Base-by-base conservation (phyloP, 1,140 invertebrate genomes). In the Armadillidium nasatum region DNA sequence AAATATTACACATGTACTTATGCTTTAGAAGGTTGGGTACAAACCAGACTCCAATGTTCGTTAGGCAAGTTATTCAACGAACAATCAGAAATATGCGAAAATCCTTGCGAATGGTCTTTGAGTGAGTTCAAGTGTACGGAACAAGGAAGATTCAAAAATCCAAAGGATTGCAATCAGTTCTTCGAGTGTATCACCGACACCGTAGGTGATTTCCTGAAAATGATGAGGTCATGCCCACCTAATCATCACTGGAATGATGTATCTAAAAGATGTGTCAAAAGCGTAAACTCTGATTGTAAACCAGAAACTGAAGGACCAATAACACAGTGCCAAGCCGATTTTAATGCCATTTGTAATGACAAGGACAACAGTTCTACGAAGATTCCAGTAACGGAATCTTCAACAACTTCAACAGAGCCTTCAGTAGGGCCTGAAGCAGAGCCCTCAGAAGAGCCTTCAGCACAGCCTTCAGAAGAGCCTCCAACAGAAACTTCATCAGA, bases 11-110 rank as follows among this genome's bases (percentile, higher is more conserved):
- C 46, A 43, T 78, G 77, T 74, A 73, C 75, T 54, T 67, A 67
- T 45, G 75, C 74, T 19, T 69, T 50, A 19, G 72, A 73, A 19
- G 77, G 77, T 4, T 78, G 77, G 77, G 60, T 78, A 3, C 77
- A 78, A 46, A 78, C 75, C 45, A 33, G 71, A 22, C 70, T 72
- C 22, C 54, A 45, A 0, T 78, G 77, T 44, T 21, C 67, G 44
- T 72, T 54, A 22, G 67, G 67, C 6, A 73, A 71, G 13, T 73
- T 78, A 73, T 78, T 75, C 73, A 78, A 78, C 71, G 77, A 78
- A 54, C 43, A 9, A 10, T 23, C 23, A 11, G 77, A 73, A 7
- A 10, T 33, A 10, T 78, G 77, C 46, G 77, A 78, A 46, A 74
- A 78, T 33, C 77, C 77, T 4, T 78, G 77, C 33, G 11, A 10